Evolutionary conservation across 2,888 invertebrate species (phyloP).

Genomic region (Luperina nickerlii): DNA sequence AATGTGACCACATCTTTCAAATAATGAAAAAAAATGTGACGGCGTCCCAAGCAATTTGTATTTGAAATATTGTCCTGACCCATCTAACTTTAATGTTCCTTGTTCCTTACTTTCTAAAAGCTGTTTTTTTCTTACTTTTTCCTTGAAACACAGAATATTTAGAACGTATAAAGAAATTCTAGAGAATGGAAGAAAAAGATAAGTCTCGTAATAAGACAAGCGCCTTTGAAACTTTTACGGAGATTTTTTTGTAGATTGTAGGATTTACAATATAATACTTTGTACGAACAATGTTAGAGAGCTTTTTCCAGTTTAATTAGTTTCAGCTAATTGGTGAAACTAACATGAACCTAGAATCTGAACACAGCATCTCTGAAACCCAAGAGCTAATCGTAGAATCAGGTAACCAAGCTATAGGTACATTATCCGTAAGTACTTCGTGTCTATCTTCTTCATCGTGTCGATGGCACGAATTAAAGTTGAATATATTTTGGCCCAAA

Average conservation of each 20-base stretch:
- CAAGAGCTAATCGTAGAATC: background rate
- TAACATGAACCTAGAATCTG: background rate
- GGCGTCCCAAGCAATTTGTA: slow-evolving; percentile 69
- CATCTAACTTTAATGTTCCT: slow-evolving; percentile 57
- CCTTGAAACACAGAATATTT: slow-evolving; percentile 17
- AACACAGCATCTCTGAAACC: background rate
- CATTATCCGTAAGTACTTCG: background rate
- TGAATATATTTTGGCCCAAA: no score
- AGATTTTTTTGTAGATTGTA: background rate
- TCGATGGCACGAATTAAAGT: background rate
- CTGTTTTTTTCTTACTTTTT: slow-evolving; percentile 15
- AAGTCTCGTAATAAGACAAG: slow-evolving; percentile 15
- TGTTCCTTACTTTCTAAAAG: slow-evolving; percentile 46
- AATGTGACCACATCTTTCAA: slow-evolving; percentile 53
- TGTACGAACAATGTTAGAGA: background rate
- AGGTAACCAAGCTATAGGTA: background rate
- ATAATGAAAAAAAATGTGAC: slow-evolving; percentile 71
- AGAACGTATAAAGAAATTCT: slow-evolving; percentile 9
- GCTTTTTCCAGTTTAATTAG: background rate
- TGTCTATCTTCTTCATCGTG: no score
- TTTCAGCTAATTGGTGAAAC: background rate
- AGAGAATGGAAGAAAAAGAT: slow-evolving; percentile 1
- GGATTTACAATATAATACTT: background rate
- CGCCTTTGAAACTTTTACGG: slow-evolving; percentile 2
- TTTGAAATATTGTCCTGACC: slow-evolving; percentile 61